Percentiles rank a stretch among this genome's conserved stretches.
phyloP scores from a whole-genome alignment of 2,113 vertebrate species.

The Charadrius vociferus region DNA sequence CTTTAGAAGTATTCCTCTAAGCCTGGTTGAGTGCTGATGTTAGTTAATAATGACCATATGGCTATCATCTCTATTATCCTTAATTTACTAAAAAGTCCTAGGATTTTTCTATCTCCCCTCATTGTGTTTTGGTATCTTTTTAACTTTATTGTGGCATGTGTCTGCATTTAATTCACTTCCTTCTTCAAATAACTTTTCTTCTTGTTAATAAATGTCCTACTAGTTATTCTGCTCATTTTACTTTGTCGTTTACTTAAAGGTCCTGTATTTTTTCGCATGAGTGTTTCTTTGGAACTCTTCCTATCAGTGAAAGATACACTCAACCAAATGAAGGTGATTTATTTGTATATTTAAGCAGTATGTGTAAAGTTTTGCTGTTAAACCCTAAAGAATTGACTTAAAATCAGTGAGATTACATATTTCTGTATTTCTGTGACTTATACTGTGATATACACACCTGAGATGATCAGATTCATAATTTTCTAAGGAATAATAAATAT shows the following conservation, averaged over 20 bases:
- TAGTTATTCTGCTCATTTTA: not conserved
- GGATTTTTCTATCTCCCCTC: not conserved
- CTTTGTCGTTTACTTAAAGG: not conserved
- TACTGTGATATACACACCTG: not conserved
- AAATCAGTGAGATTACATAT: not conserved
- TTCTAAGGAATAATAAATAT: not conserved
- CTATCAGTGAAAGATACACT: not conserved
- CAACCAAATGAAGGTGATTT: not conserved
- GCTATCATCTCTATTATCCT: not conserved
- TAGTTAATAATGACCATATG: not conserved
- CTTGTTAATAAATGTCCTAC: not conserved
- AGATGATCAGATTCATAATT: not conserved
- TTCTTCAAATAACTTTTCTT: not conserved
- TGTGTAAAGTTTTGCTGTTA: not conserved
- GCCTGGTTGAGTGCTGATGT: not conserved
- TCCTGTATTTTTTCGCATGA: not conserved
- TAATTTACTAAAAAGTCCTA: not conserved
- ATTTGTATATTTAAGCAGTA: not conserved
- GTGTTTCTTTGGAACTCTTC: not conserved
- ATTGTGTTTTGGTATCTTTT: not conserved
- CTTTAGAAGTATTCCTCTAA: not conserved
- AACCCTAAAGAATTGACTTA: not conserved
- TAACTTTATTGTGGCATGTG: not conserved
- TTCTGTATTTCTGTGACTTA: not conserved
- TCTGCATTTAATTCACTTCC: not conserved